These are phyloP conservation scores for Chloroceryle inda DNA, from an alignment of 2,797 vertebrate genomes.

Conservation along the genomic window DNA sequence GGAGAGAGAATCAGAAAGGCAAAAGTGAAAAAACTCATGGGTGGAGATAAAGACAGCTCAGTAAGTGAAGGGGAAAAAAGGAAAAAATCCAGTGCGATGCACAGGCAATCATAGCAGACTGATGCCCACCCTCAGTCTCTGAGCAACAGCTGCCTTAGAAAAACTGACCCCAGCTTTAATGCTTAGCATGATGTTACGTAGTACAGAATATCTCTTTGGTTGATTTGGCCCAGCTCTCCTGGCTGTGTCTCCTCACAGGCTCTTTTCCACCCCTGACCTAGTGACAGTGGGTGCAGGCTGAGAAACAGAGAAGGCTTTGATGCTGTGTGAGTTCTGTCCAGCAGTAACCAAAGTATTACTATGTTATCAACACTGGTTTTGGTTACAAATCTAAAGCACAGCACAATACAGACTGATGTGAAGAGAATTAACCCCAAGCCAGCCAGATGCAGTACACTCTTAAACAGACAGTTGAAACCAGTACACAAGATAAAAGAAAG, in stretches of 20 bases:
- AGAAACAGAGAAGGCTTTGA: neutral
- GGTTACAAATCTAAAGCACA: neutral
- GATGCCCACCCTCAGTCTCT: neutral
- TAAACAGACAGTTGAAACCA: neutral
- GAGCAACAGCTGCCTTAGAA: neutral
- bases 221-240: too few relatives aligned
- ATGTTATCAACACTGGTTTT: neutral
- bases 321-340: neutral
- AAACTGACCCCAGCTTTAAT: neutral
- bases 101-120: neutral
- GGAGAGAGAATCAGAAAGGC: too few relatives aligned
- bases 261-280: neutral
- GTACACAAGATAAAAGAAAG: neutral
- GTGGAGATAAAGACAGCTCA: too few relatives aligned
- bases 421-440: neutral
- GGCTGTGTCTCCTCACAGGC: neutral
- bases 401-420: neutral
- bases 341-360: neutral
- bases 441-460: neutral
- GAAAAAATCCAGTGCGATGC: neutral
- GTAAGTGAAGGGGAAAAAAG: too few relatives aligned
- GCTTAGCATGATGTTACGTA: neutral
- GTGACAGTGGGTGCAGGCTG: neutral
- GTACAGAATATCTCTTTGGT: neutral
- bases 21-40: too few relatives aligned